These are phyloP conservation scores for Porites divaricata DNA, from an alignment of 92 coral and sea anemone genomes.

Conservation along the genomic window DNA sequence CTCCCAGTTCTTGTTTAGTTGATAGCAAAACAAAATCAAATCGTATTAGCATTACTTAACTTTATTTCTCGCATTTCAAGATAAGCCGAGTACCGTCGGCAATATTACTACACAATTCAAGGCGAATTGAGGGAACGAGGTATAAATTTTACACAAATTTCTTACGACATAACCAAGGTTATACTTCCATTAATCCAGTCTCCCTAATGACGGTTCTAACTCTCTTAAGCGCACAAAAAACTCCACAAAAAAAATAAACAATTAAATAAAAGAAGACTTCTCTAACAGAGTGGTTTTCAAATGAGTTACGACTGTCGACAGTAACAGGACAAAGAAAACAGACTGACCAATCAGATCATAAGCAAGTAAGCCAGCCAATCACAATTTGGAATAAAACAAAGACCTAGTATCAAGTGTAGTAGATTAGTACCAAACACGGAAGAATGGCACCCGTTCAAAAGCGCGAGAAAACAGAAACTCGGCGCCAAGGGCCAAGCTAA, in stretches of 20 bases:
- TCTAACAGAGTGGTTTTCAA: neutral
- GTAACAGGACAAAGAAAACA: neutral
- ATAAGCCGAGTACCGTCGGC: neutral
- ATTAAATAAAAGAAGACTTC: neutral
- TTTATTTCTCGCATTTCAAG: constrained; percentile 29
- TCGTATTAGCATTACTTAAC: constrained; percentile 5
- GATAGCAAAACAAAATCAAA: neutral
- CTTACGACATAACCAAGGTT: constrained; percentile 1
- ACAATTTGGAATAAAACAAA: neutral
- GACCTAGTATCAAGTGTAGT: too few relatives aligned
- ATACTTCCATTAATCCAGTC: neutral
- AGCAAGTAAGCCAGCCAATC: neutral
- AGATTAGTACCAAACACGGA: too few relatives aligned
- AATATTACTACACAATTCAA: constrained; percentile 30
- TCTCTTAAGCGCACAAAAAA: neutral
- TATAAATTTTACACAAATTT: constrained; percentile 11
- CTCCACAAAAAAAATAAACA: neutral
- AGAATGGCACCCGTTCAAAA: neutral
- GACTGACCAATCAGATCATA: neutral
- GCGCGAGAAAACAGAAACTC: neutral
- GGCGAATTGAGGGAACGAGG: constrained; percentile 15
- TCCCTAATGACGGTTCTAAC: neutral
- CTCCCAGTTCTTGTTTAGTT: neutral
- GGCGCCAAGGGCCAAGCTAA: neutral
- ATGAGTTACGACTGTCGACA: neutral